Conservation (phyloP, 2,888 invertebrate genomes). For the Tinea semifulvella region DNA sequence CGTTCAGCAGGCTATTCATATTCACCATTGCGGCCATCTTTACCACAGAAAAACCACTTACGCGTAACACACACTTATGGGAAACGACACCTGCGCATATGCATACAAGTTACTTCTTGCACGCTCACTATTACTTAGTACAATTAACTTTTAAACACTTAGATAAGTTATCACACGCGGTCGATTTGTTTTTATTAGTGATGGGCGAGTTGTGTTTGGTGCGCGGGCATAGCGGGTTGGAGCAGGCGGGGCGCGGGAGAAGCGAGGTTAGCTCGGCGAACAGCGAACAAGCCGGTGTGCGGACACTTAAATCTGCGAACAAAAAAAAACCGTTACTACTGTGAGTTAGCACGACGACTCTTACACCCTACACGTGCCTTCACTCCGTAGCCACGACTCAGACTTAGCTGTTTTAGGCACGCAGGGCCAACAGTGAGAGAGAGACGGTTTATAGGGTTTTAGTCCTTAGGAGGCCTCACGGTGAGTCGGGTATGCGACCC, state of each 20-base stretch:
- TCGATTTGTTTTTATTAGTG: conserved; percentile 57
- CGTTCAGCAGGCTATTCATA: conserved; percentile 96
- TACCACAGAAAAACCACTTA: conserved; percentile 41
- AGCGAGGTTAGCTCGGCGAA: conserved; percentile 66
- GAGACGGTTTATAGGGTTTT: no score
- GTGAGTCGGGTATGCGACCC: no score
- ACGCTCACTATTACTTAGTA: conserved; percentile 39
- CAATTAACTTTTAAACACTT: conserved; percentile 51
- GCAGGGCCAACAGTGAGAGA: conserved; percentile 66
- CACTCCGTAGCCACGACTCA: no score
- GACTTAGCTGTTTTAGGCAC: conserved; percentile 63
- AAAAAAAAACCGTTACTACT: conserved; percentile 65
- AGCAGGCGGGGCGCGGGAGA: conserved; percentile 60
- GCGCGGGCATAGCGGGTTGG: conserved; percentile 60
- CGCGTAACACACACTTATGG: conserved; percentile 52
- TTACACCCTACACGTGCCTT: conserved; percentile 57
- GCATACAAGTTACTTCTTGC: conserved; percentile 31
- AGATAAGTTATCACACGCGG: conserved; percentile 56
- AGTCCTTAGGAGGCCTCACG: no score
- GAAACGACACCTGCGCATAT: conserved; percentile 60
- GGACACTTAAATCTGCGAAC: conserved; percentile 68
- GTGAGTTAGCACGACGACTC: no score
- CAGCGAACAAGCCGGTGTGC: conserved; percentile 65
- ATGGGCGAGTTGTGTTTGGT: conserved; percentile 63
- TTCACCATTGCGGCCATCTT: conserved; percentile 90